Conservation (phyloP, 2,797 vertebrate species). For the Serranus cabrilla region DNA sequence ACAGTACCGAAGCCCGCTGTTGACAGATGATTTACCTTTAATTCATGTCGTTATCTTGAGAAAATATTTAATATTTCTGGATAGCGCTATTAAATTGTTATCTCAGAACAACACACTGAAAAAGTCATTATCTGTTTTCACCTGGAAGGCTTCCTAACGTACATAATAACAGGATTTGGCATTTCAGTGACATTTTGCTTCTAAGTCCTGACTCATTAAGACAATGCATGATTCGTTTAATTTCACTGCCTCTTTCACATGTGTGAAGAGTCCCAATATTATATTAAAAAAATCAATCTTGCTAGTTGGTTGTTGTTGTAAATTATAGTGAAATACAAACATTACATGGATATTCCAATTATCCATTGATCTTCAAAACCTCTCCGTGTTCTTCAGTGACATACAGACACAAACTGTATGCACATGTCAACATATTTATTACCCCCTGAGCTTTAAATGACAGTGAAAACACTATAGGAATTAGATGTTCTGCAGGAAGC, state of each 20-base stretch:
- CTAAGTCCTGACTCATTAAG: constrained; percentile 47
- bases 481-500: neutral
- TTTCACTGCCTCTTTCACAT: constrained; percentile 1
- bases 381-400: neutral
- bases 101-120: constrained; percentile 9
- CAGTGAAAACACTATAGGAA: neutral
- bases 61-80: constrained; percentile 9
- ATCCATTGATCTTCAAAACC: neutral
- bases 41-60: constrained; percentile 3
- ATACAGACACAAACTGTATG: neutral
- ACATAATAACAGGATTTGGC: constrained; percentile 21
- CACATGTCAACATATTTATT: constrained; percentile 2
- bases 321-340: neutral
- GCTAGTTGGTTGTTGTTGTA: neutral
- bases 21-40: neutral
- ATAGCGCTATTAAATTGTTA: constrained; percentile 21
- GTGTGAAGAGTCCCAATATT: neutral
- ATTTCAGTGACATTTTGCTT: no score
- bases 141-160: constrained; percentile 18
- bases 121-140: constrained; percentile 35
- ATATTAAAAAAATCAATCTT: neutral
- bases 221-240: constrained; percentile 23
- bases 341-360: neutral
- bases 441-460: neutral
- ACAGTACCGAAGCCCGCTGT: neutral